Evolutionary conservation across 53 echinoderm and acorn worm genomes (phyloP).

Genomic region (Echinarachnius parma): DNA sequence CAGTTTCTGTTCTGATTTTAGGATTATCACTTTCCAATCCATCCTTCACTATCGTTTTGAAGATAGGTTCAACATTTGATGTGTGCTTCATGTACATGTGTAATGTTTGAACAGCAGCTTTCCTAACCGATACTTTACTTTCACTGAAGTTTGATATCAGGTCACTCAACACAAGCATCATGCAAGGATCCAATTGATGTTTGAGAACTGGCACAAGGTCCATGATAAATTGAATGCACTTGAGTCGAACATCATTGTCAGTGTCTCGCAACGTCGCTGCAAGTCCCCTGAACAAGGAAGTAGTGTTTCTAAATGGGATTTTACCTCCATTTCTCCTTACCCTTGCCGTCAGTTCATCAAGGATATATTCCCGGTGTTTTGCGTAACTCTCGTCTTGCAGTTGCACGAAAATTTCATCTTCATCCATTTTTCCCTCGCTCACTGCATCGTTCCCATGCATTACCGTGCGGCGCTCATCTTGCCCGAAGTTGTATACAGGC

Average conservation of each 20-base stretch:
- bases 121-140: slow-evolving; percentile 65
- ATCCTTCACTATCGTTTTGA: slow-evolving; percentile 74
- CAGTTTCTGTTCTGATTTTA: slow-evolving; percentile 77
- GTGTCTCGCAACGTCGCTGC: slow-evolving; percentile 62
- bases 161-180: slow-evolving; percentile 75
- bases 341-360: slow-evolving; percentile 75
- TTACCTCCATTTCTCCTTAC: slow-evolving; percentile 86
- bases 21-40: slow-evolving; percentile 84
- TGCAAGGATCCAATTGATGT: slow-evolving; percentile 83
- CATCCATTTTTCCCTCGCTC: slow-evolving; percentile 80
- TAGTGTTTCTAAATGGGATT: slow-evolving; percentile 73
- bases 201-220: slow-evolving; percentile 84
- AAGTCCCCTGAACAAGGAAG: slow-evolving; percentile 75
- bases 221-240: slow-evolving; percentile 83
- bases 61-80: slow-evolving; percentile 70
- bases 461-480: slow-evolving; percentile 54
- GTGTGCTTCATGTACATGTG: slow-evolving; percentile 94
- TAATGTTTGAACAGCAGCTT: slow-evolving; percentile 84
- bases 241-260: slow-evolving; percentile 75
- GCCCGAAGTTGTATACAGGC: slow-evolving; percentile 84
- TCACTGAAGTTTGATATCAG: slow-evolving; percentile 85
- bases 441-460: slow-evolving; percentile 49
- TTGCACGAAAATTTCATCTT: slow-evolving; percentile 87
- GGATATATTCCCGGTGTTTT: slow-evolving; percentile 68
- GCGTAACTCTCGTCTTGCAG: slow-evolving; percentile 75